These are phyloP conservation scores for Nesidiocoris tenuis DNA, from an alignment of 2,888 invertebrate species.

Conservation along the genomic window DNA sequence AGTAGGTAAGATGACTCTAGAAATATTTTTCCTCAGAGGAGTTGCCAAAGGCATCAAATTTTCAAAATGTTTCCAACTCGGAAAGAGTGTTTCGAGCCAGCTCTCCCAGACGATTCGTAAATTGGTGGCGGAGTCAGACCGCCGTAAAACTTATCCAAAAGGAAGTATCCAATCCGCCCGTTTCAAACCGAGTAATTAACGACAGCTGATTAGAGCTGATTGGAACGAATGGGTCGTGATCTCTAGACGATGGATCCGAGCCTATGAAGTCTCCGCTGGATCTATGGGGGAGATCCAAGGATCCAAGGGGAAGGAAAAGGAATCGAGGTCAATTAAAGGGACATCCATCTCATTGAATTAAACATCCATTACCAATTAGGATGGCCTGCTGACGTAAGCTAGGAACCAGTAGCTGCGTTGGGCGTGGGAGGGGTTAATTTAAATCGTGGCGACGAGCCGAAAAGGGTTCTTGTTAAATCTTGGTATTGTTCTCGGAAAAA, in stretches of 20 bases:
- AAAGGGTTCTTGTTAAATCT: constrained; percentile 8
- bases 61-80: no score
- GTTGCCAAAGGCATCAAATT: no score
- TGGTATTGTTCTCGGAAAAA: constrained; percentile 18
- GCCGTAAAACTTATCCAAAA: constrained; percentile 1
- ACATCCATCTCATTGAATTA: constrained; percentile 41
- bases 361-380: constrained; percentile 39
- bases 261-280: background rate
- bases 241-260: background rate
- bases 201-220: constrained; percentile 37
- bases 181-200: constrained; percentile 27
- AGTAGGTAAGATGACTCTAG: no score
- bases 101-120: background rate
- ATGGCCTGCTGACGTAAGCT: background rate
- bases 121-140: background rate
- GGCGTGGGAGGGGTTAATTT: constrained; percentile 15
- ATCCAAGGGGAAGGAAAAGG: constrained; percentile 6
- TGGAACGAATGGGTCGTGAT: constrained; percentile 40
- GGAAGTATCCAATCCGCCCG: background rate
- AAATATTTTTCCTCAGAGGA: no score
- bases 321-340: constrained; percentile 36
- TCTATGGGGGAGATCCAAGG: background rate
- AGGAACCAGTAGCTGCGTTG: background rate
- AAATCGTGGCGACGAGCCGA: constrained; percentile 18
- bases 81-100: background rate